Evolutionary conservation across 53 echinoderm and acorn worm species (phyloP), one percentile per base, ranked within the genome.

Genomic region (Luidia sarsii): DNA sequence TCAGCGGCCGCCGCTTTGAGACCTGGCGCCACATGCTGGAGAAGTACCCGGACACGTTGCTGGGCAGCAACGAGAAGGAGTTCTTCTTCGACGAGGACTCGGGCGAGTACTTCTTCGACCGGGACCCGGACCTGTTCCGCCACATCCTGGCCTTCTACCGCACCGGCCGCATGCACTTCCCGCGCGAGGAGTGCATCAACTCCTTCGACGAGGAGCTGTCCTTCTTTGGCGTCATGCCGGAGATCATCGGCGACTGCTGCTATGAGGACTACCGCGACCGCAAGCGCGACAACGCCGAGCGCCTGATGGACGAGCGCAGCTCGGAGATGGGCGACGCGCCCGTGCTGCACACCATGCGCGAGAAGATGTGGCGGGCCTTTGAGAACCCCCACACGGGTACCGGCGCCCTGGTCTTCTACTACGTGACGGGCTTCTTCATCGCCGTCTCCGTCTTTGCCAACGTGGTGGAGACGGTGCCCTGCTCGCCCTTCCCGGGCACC

Each of bases 11-110:
- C 62, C 87, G 80, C 79, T 95, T 86, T 68, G 96, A 95, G 62
- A 95, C 92, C 51, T 95, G 96, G 96, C 83, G 92, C 45, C 90
- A 95, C 68, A 95, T 90, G 92, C 87, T 95, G 57, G 96, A 95
- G 52, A 95, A 93, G 45, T 95, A 95, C 81, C 96, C 96, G 18
- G 96, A 95, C 67, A 95, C 96, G 46, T 79, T 95, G 57, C 85
- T 95, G 8, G 96, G 96, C 14, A 95, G 96, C 83, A 90, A 89
- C 67, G 96, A 95, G 67, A 95, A 95, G 53, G 96, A 95, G 64
- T 95, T 90, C 67, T 95, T 95, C 87, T 95, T 86, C 35, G 96
- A 95, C 67, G 96, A 95, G 62, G 92, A 88, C 35, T 80, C 82
- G 59, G 89, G 93, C 46, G 90, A 95, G 71, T 95, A 90, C 67